These are phyloP conservation scores for Platalea minor DNA, from an alignment of 2,797 vertebrate genomes.

Conservation along the genomic window DNA sequence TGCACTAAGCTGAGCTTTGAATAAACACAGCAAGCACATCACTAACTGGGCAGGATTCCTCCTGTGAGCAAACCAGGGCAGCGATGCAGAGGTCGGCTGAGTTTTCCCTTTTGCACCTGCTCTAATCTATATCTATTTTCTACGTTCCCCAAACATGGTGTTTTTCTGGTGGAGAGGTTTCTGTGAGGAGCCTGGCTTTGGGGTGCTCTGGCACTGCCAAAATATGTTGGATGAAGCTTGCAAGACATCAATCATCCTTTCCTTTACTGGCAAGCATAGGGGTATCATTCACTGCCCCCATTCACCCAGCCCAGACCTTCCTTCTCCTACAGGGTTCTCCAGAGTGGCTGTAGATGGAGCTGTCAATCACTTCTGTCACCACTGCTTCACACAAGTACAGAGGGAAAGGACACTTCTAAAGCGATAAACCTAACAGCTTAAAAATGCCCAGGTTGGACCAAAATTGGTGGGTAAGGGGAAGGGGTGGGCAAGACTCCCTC, in stretches of 20 bases:
- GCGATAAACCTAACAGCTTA: background rate
- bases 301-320: background rate
- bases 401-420: background rate
- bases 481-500: background rate
- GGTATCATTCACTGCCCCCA: background rate
- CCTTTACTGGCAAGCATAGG: background rate
- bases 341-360: background rate
- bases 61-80: background rate
- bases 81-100: accelerated
- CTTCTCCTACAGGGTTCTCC: background rate
- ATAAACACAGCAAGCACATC: background rate
- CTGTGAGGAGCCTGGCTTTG: background rate
- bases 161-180: background rate
- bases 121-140: background rate
- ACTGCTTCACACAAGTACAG: background rate
- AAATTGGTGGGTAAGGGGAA: background rate
- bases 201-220: background rate
- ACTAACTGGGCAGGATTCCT: background rate
- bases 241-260: background rate
- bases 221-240: background rate
- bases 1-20: background rate
- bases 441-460: background rate
- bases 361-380: background rate
- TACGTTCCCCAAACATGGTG: accelerated
- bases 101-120: background rate